A percentile compares a stretch with the other conserved stretches of the same genome.
Conservation (phyloP, 2,113 vertebrate species). For the Pan troglodytes region DNA sequence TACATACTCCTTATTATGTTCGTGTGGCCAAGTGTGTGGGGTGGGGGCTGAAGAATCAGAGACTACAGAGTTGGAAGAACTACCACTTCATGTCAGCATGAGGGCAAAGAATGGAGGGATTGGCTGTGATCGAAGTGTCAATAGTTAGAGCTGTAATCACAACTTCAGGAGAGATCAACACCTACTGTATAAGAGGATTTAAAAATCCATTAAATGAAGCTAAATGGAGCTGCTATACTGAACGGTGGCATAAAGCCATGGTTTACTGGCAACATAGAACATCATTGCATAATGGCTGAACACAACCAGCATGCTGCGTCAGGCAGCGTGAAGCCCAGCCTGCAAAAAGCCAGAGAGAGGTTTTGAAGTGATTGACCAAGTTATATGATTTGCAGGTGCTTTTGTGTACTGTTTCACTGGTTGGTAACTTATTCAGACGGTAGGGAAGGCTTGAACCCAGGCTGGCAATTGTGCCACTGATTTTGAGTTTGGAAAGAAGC, state of each 20-base stretch:
- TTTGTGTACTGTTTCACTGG: slow-evolving; percentile 40
- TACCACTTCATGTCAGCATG: slow-evolving; percentile 32
- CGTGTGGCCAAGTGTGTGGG: not conserved
- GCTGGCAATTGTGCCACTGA: not conserved
- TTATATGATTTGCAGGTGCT: slow-evolving; percentile 33
- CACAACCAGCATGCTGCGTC: not conserved
- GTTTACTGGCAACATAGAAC: not conserved
- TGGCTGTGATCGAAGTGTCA: slow-evolving; percentile 71
- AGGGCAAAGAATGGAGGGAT: slow-evolving; percentile 50
- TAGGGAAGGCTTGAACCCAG: slow-evolving; percentile 9
- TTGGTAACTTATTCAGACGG: not conserved
- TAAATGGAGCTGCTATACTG: slow-evolving; percentile 22
- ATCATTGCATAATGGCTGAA: slow-evolving; percentile 37
- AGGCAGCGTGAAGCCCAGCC: not conserved
- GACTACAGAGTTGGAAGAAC: slow-evolving; percentile 23
- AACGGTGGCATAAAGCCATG: slow-evolving; percentile 16
- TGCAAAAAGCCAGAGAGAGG: slow-evolving; percentile 29
- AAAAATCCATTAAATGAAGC: slow-evolving; percentile 67
- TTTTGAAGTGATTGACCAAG: slow-evolving; percentile 54
- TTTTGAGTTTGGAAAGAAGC: slow-evolving; percentile 30
- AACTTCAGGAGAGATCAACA: slow-evolving; percentile 75
- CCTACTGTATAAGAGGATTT: slow-evolving; percentile 69
- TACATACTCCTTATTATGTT: slow-evolving; percentile 45
- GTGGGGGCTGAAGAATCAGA: slow-evolving; percentile 46
- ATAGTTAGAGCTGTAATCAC: slow-evolving; percentile 73